These are phyloP conservation scores for Ophion ventricosus DNA, from an alignment of 2,888 invertebrate genomes.

Conservation along the genomic window DNA sequence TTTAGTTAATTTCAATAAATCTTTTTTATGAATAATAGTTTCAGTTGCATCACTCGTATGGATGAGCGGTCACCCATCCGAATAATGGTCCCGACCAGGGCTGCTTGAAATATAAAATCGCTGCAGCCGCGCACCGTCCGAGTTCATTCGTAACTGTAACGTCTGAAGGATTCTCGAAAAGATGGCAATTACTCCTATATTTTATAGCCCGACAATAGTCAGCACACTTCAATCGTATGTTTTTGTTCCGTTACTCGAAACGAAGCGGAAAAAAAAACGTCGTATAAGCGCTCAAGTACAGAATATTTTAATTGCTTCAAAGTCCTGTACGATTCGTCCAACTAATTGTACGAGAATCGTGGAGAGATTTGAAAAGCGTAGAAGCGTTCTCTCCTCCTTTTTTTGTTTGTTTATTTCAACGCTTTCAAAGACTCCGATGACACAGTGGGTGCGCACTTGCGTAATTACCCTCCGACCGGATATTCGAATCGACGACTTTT, in stretches of 20 bases:
- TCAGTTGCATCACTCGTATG: too few species aligned
- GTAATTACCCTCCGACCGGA: conserved; percentile 50
- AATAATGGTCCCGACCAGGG: too few species aligned
- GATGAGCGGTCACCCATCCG: too few species aligned
- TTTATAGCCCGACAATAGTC: not conserved
- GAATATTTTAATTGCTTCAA: conserved; percentile 14
- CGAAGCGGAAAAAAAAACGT: not conserved
- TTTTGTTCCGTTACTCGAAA: conserved; percentile 3
- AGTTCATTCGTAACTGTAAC: too few species aligned
- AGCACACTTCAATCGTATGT: not conserved
- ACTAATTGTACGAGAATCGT: not conserved
- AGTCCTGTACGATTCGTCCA: conserved; percentile 1
- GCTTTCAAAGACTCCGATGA: conserved; percentile 28
- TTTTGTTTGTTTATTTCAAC: conserved; percentile 7
- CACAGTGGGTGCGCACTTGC: conserved; percentile 25
- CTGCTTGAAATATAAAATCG: too few species aligned
- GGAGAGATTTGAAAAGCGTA: conserved; percentile 11
- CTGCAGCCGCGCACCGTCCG: too few species aligned
- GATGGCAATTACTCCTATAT: not conserved
- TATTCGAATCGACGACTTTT: conserved; percentile 53
- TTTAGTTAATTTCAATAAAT: too few species aligned
- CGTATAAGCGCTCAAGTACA: not conserved
- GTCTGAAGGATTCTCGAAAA: too few species aligned
- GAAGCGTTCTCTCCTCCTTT: not conserved
- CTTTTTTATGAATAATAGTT: too few species aligned